Conservation (phyloP, 2,888 invertebrate species). For the Cosmia pyralina region DNA sequence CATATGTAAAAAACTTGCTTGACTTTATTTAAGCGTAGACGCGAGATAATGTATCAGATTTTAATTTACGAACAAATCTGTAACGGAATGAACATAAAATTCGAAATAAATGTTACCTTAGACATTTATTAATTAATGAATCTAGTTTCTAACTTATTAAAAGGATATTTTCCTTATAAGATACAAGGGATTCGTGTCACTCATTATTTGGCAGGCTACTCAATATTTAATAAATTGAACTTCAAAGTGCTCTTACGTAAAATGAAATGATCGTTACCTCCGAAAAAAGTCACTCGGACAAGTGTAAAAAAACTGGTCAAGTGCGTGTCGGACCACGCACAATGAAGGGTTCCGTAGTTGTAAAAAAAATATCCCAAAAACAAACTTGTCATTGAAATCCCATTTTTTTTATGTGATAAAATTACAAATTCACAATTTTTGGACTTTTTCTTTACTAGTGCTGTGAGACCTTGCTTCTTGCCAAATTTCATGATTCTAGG, state of each 20-base stretch:
- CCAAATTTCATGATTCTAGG: too few relatives aligned
- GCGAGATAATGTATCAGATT: neutral
- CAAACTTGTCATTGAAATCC: too few relatives aligned
- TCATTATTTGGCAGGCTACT: constrained; percentile 12
- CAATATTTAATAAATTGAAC: constrained; percentile 38
- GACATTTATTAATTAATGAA: neutral
- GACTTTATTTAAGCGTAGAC: neutral
- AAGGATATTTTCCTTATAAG: neutral
- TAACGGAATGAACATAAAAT: neutral
- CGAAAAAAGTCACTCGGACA: too few relatives aligned
- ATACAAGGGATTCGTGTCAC: neutral
- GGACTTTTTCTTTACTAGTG: too few relatives aligned
- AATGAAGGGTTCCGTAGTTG: too few relatives aligned
- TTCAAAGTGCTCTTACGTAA: constrained; percentile 39
- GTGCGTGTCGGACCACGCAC: too few relatives aligned
- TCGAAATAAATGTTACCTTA: neutral
- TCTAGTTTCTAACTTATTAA: neutral
- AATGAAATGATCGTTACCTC: constrained; percentile 37
- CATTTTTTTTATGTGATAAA: too few relatives aligned
- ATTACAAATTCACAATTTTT: too few relatives aligned
- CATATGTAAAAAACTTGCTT: neutral
- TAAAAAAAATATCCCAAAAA: too few relatives aligned
- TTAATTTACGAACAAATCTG: neutral
- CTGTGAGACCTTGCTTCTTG: too few relatives aligned
- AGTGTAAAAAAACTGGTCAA: too few relatives aligned